phyloP scores from a whole-genome alignment of 92 coral and sea anemone genomes.

The Bergia puertoricense region DNA sequence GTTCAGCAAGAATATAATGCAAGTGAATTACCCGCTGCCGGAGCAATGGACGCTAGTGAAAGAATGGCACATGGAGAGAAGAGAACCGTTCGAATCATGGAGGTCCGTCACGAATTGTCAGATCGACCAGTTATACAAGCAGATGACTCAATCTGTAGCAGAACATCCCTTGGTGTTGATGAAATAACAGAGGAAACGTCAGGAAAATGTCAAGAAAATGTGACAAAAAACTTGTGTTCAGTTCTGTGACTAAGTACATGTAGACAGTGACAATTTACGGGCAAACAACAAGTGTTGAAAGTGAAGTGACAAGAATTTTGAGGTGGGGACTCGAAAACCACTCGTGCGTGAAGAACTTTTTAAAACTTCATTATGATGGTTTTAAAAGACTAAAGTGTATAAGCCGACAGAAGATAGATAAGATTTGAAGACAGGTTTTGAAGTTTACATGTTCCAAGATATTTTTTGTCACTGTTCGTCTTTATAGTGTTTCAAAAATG shows the following conservation, averaged over 20 bases:
- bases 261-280: not conserved
- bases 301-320: not conserved
- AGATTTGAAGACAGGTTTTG: not conserved
- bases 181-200: conserved; percentile 28
- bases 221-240: not conserved
- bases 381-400: not conserved
- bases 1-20: conserved; percentile 43
- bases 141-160: conserved; percentile 67
- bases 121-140: conserved; percentile 65
- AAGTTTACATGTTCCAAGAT: too few relatives aligned
- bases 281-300: not conserved
- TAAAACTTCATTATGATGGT: not conserved
- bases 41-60: conserved; percentile 93
- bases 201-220: not conserved
- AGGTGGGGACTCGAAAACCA: not conserved
- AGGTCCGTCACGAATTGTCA: conserved; percentile 77
- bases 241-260: not conserved
- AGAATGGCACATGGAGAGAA: conserved; percentile 85
- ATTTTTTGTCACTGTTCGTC: not conserved
- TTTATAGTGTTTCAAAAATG: not conserved
- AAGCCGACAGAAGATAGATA: not conserved
- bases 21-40: conserved; percentile 60
- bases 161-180: conserved; percentile 72
- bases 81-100: conserved; percentile 80
- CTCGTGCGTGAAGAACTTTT: not conserved